Evolutionary conservation across 2,888 invertebrate genomes (phyloP).

Genomic region (Macaria notata): DNA sequence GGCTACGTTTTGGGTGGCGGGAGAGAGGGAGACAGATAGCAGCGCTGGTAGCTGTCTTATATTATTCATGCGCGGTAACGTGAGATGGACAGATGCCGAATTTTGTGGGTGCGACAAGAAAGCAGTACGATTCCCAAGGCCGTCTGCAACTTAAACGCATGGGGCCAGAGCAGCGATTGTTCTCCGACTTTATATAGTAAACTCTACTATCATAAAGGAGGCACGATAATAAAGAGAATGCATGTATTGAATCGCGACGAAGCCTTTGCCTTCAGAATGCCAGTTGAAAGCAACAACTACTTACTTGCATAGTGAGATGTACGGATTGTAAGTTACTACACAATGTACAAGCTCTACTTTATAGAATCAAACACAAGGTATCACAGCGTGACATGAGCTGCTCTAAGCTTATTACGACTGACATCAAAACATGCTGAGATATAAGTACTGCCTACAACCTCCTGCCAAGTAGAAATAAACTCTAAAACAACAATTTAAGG

Average conservation of each 20-base stretch:
- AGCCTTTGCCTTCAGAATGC: constrained; percentile 37
- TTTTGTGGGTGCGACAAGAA: constrained; percentile 57
- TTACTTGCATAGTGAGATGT: too few relatives aligned
- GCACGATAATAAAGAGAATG: constrained; percentile 54
- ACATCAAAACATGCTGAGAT: too few relatives aligned
- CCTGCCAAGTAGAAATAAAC: constrained; percentile 25
- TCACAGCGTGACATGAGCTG: constrained; percentile 7
- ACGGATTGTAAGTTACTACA: too few relatives aligned
- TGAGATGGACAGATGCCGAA: constrained; percentile 54
- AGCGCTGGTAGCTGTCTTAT: constrained; percentile 59
- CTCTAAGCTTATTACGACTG: constrained; percentile 7
- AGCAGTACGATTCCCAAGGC: constrained; percentile 49
- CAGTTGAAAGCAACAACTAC: constrained; percentile 9
- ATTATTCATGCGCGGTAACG: constrained; percentile 63
- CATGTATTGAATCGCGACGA: constrained; percentile 52
- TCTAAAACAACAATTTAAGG: constrained; percentile 26
- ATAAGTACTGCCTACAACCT: neutral
- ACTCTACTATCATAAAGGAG: constrained; percentile 39
- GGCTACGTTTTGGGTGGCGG: constrained; percentile 34
- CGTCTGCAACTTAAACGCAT: constrained; percentile 63
- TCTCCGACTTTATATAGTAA: constrained; percentile 48
- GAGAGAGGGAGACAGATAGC: constrained; percentile 58
- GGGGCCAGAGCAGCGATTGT: constrained; percentile 69
- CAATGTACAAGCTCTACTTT: too few relatives aligned
- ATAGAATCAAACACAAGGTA: neutral